A percentile compares a stretch with the other conserved stretches of the same genome.
These are phyloP conservation scores for Nemotelus nigrinus DNA, from an alignment of 2,888 invertebrate genomes.

Conservation along the genomic window DNA sequence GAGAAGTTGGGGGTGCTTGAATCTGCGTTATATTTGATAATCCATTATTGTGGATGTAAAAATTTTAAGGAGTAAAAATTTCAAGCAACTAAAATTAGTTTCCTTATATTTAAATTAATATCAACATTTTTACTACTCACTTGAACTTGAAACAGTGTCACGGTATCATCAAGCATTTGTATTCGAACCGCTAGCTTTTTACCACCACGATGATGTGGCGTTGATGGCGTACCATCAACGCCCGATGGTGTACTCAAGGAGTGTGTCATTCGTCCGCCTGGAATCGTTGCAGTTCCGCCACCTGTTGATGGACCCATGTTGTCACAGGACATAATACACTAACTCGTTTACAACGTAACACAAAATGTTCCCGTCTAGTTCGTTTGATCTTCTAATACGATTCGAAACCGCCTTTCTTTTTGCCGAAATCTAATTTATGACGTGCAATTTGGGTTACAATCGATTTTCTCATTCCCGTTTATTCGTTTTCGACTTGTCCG, in stretches of 20 bases:
- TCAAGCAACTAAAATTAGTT: neutral
- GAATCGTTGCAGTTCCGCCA: conserved; percentile 54
- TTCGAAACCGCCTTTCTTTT: too few species aligned
- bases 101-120: neutral
- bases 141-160: conserved; percentile 93
- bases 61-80: too few species aligned
- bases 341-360: neutral
- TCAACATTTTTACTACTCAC: conserved; percentile 66
- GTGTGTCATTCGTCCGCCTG: conserved; percentile 78
- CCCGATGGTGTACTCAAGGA: conserved; percentile 86
- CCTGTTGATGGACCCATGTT: conserved; percentile 60
- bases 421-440: neutral
- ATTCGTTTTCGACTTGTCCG: too few species aligned
- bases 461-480: conserved; percentile 3
- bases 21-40: too few species aligned
- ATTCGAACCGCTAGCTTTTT: conserved; percentile 89
- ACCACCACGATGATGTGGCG: conserved; percentile 85
- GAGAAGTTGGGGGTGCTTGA: too few species aligned
- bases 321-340: conserved; percentile 59
- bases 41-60: too few species aligned
- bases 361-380: conserved; percentile 8
- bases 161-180: conserved; percentile 88
- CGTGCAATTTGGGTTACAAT: conserved; percentile 1
- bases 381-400: neutral
- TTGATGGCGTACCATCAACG: conserved; percentile 75